Base-by-base conservation (phyloP, 2,888 invertebrate species). In the Netelia melanura region DNA sequence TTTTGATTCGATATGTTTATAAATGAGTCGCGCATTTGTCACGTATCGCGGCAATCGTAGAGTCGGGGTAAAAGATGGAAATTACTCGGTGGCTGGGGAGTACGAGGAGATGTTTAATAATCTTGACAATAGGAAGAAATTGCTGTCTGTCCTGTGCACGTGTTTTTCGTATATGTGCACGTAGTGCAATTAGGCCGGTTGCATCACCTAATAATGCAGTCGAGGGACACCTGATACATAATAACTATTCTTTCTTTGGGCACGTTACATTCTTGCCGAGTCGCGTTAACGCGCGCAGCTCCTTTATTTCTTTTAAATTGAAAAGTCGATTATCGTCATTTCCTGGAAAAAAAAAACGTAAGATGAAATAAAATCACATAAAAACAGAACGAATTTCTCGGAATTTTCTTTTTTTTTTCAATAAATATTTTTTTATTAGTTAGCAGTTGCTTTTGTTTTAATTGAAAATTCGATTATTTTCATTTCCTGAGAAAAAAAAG, bases 121-220 rank as follows among this genome's bases (percentile, higher is more conserved):
- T 70, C 68, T 23, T 81, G 84, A 84, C 81, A 81, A 81, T 81
- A 21, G 48, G 52, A 81, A 84, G 54, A 74, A 78, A 72, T 2
- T 14, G 48, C 30, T 2, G 30, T 30, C 3, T 48, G 58, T 58
- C 9, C 17, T 21, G 1, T 48, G 3, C 58, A 58, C 62, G 72
- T 72, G 65, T 48, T 14, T 30, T 30, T 8, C 30, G 23, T 58
- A 48, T 65, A 81, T 64, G 68, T 61, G 67, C 17, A 17, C 17
- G 17, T 17, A 17, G 17, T 77, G 61, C 72, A 77, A 84, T 84
- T 74, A 84, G 77, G 70, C 48, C 62, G 56, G 56, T 84, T 84
- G 76, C 84, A 77, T 84, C 84, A 84, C 62, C 68, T 68, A 74
- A 84, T 84, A 74, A 74, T 72, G 61, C 10, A 23, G 52, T 67